These are phyloP conservation scores for Oncorhynchus nerka DNA, from an alignment of 2,113 vertebrate genomes.

Conservation along the genomic window DNA sequence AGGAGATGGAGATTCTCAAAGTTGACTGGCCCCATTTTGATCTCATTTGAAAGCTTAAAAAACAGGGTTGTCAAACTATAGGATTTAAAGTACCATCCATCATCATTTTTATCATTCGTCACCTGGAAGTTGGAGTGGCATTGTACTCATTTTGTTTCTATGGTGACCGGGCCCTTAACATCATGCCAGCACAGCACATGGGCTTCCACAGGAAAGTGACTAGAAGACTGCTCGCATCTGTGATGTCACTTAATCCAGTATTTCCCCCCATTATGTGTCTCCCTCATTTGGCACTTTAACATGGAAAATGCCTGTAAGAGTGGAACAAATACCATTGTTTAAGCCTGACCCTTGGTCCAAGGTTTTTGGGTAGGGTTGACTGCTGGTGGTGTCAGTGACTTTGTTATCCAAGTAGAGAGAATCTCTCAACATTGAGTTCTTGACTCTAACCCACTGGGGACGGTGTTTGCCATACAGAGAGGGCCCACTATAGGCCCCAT, in stretches of 20 bases:
- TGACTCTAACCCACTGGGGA: too few species aligned
- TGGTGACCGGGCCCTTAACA: neutral
- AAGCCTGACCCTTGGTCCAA: slow-evolving; percentile 17
- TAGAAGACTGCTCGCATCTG: neutral
- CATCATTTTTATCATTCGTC: too few species aligned
- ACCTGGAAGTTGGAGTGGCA: neutral
- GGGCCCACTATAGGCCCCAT: too few species aligned
- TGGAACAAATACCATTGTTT: slow-evolving; percentile 65
- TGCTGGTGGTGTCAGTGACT: neutral
- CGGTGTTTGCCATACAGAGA: too few species aligned
- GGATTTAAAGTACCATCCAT: too few species aligned
- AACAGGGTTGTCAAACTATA: too few species aligned
- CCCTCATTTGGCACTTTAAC: slow-evolving; percentile 28
- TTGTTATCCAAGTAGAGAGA: too few species aligned
- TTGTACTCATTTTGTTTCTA: neutral
- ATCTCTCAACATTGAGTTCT: too few species aligned
- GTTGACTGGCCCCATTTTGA: too few species aligned
- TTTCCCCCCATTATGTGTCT: slow-evolving; percentile 67
- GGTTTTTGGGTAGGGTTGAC: slow-evolving; percentile 12
- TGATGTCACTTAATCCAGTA: slow-evolving; percentile 49
- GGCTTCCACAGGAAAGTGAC: slow-evolving; percentile 46
- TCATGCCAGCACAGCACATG: slow-evolving; percentile 4
- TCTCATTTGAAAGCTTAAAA: too few species aligned
- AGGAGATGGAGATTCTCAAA: too few species aligned
- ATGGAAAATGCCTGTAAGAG: slow-evolving; percentile 66